Evolutionary conservation across 2,888 invertebrate genomes (phyloP), one percentile per base, ranked within the genome.

Genomic region (Dusona sp.): DNA sequence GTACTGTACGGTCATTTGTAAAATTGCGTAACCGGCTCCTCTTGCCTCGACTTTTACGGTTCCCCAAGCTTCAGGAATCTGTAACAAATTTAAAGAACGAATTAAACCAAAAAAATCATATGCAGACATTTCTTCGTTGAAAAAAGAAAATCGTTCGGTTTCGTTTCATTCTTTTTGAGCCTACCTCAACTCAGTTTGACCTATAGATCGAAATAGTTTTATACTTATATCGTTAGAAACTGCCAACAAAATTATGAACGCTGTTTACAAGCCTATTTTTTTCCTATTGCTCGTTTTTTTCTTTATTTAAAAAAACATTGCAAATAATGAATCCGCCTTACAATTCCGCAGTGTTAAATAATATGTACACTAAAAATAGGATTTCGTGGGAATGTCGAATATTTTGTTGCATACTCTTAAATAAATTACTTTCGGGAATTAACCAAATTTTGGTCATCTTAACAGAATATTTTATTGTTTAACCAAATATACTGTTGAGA

Each of bases 61-160:
- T 91, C 99, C 99, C 97, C 98, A 99, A 68, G 98, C 98, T 91
- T 97, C 96, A 0, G 98, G 98, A 93, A 98, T 98, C 97, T 97
- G 90, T n/a, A 83, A 16, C 38, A 84, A 25, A 64, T 36, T n/a
- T 2, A 22, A 68, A 57, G 6, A 29, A 38, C 9, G 8, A n/a
- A 75, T 38, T 65, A 29, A 22, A 36, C 64, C 36, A 65, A 57
- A 13, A 13, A 16, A 19, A 25, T 74, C 13, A 45, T 19, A 1
- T 3, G 29, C 29, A 45, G 8, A 8, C 22, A 42, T 38, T 38
- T 61, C 6, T 54, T 36, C n/a, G 36, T n/a, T 25, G 6, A 70
- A 7, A 1, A 16, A 61, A 61, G 3, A 29, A 29, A 29, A 29
- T 16, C 61, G 1, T 7, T 29, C 2, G 13, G 16, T 61, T 29